phyloP scores from a whole-genome alignment of 2,888 invertebrate genomes.

The Tachina grossa region DNA sequence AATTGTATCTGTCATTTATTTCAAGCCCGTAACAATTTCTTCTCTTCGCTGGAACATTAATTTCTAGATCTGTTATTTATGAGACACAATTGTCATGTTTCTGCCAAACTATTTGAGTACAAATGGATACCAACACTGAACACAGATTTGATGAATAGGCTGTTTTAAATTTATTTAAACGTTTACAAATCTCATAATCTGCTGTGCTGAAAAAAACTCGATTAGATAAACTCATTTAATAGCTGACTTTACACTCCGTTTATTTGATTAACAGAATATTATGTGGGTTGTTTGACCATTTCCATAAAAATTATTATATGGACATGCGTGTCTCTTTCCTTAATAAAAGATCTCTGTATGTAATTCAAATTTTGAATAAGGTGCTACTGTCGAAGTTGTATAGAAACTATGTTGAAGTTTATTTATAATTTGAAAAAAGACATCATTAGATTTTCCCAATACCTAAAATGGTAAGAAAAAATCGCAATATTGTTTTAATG shows the following conservation, averaged over 20 bases:
- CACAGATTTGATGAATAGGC: too few relatives aligned
- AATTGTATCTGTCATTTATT: background rate
- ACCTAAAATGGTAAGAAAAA: constrained; percentile 48
- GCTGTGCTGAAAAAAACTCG: constrained; percentile 54
- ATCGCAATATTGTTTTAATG: too few relatives aligned
- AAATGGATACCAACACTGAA: too few relatives aligned
- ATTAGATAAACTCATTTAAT: background rate
- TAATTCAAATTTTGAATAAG: background rate
- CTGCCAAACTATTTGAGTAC: too few relatives aligned
- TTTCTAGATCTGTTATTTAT: background rate
- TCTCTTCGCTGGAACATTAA: constrained; percentile 3
- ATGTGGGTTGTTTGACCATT: constrained; percentile 35
- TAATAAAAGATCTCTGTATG: background rate
- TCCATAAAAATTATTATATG: constrained; percentile 34
- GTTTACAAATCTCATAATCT: background rate
- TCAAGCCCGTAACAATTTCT: background rate
- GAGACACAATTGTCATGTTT: too few relatives aligned
- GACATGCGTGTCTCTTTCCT: background rate
- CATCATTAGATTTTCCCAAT: constrained; percentile 29
- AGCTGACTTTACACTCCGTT: background rate
- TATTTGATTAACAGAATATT: constrained; percentile 39
- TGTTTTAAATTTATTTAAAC: too few relatives aligned
- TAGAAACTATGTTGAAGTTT: constrained; percentile 32
- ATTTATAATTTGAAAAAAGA: constrained; percentile 22
- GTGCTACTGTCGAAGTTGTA: background rate